Base-by-base conservation (phyloP, 2,113 vertebrate species). In the Sinocyclocheilus anshuiensis region DNA sequence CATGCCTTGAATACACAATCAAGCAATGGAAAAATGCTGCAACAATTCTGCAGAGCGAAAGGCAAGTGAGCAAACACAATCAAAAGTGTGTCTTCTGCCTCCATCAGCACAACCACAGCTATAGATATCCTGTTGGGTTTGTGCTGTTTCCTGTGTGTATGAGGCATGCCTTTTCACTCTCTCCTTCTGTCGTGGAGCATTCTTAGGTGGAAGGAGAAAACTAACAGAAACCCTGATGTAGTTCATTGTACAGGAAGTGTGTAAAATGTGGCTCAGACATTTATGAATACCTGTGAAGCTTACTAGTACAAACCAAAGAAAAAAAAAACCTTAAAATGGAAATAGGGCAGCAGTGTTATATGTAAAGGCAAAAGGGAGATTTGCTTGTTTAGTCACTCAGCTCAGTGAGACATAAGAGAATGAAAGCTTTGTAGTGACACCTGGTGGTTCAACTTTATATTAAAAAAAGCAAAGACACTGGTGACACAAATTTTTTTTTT, bases 111-210 rank as follows among this genome's bases (percentile, higher is more conserved):
- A 93, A 94, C 95, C 93, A 90, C 94, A 94, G 65, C 79, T 89
- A 85, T 86, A 91, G 81, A 93, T 93, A 95, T 94, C 94, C 93
- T 94, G 94, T 93, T 91, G 90, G 90, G 90, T 76, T 26, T 84
- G 65, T 88, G 84, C 84, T 65, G 4, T 90, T 94, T 94, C 94
- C 94, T 94, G 92, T 93, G 88, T 77, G 59, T 90, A 84, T 84
- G 59, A 63, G 57, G 12, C 61, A 57, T 63, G 78, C 78, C 69
- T 84, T 81, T 72, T 67, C 65, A 83, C 67, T 74, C 67, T 50
- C 79, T 81, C 79, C 79, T 82, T 53, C 26, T 82, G 80, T 53
- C 79, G 55, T 78, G 83, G 48, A 71, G 78, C 72, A 53, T 86
- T 86, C 57, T 53, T 13, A 86, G 78, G 11, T 86, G 75, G 76